Percentiles rank a stretch among this genome's conserved stretches.
Conservation (phyloP, 2,888 invertebrate species). For the Campopleginae sp. region DNA sequence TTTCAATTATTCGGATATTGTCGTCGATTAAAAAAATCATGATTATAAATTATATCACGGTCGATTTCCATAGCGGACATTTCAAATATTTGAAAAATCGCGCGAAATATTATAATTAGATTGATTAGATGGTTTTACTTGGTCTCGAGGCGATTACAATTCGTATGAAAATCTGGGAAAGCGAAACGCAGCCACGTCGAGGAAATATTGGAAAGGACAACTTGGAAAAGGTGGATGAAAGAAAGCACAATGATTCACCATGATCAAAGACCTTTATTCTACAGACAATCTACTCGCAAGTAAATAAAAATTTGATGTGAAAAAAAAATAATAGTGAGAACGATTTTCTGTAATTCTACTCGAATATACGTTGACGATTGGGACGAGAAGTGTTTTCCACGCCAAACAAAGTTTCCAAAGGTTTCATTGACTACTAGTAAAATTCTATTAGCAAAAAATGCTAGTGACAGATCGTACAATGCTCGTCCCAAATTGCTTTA, state of each 20-base stretch:
- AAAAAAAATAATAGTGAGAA: conserved; percentile 60
- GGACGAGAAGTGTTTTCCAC: conserved; percentile 10
- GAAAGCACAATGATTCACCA: conserved; percentile 82
- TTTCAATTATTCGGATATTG: neutral
- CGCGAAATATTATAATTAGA: neutral
- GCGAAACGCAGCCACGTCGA: conserved; percentile 43
- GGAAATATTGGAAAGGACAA: conserved; percentile 46
- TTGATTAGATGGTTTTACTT: neutral
- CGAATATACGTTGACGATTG: conserved; percentile 14
- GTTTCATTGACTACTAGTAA: neutral
- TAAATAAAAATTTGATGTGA: conserved; percentile 74
- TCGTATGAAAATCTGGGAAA: conserved; percentile 6
- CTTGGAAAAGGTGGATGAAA: conserved; percentile 80
- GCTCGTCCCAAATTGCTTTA: conserved; percentile 36
- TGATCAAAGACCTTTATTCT: conserved; percentile 81
- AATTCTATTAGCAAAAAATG: neutral
- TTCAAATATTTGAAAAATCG: neutral
- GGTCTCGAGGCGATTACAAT: neutral
- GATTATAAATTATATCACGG: neutral
- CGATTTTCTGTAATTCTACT: conserved; percentile 11
- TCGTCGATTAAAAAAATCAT: neutral
- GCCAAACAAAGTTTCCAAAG: neutral
- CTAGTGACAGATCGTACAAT: conserved; percentile 1
- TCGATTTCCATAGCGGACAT: neutral
- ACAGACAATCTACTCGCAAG: conserved; percentile 77